Conservation (phyloP, 2,888 invertebrate species). For the Hyalella azteca region DNA sequence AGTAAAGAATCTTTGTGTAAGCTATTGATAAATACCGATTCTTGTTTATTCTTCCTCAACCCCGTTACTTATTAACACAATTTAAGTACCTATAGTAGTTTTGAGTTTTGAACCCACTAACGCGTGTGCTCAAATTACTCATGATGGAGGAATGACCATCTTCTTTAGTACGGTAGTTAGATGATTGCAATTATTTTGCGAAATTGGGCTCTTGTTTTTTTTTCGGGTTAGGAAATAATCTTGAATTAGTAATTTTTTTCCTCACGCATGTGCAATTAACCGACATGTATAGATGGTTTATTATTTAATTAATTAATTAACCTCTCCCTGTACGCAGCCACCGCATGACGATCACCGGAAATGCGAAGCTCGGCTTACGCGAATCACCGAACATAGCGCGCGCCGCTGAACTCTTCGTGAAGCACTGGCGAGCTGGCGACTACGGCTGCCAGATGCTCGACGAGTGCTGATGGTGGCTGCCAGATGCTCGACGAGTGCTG, state of each 20-base stretch:
- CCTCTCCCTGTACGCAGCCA: conserved; percentile 14
- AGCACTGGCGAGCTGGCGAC: conserved; percentile 42
- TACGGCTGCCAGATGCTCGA: conserved; percentile 51
- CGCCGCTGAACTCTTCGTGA: conserved; percentile 41
- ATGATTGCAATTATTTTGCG: neutral
- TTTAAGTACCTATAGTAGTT: too few species aligned
- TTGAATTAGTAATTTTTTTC: neutral
- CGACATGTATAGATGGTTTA: neutral
- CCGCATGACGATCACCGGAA: conserved; percentile 32
- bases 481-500: conserved; percentile 42
- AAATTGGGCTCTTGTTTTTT: neutral
- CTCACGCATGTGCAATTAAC: neutral
- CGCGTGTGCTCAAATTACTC: too few species aligned
- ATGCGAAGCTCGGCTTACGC: conserved; percentile 7
- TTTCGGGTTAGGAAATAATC: neutral
- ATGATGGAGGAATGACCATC: neutral
- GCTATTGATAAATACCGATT: too few species aligned
- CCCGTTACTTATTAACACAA: too few species aligned
- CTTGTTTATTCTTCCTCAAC: too few species aligned
- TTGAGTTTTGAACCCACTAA: too few species aligned
- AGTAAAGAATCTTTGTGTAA: too few species aligned
- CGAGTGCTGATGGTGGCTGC: conserved; percentile 4
- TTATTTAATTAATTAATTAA: neutral
- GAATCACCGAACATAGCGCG: conserved; percentile 11
- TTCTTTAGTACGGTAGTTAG: neutral